A percentile compares a stretch with the other conserved stretches of the same genome.
phyloP scores from a whole-genome alignment of 1,140 invertebrate genomes.

The Orchestia grillus region DNA sequence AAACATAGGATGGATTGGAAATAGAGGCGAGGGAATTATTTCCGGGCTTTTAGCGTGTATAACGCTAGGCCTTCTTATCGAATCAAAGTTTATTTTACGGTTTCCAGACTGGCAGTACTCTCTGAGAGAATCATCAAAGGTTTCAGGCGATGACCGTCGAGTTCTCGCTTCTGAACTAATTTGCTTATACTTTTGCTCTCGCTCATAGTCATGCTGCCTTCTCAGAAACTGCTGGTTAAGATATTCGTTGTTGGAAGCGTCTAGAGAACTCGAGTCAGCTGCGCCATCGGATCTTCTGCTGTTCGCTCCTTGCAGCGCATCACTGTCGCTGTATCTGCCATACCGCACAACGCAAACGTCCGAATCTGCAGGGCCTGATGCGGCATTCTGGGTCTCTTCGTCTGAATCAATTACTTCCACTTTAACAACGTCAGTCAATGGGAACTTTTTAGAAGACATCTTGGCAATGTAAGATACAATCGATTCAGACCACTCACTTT shows the following conservation, averaged over 20 bases:
- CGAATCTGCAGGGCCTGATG: background rate
- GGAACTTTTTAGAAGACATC: background rate
- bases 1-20: background rate
- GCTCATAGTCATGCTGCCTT: constrained; percentile 29
- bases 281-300: background rate
- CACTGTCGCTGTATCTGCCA: background rate
- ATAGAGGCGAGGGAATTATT: background rate
- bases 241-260: constrained; percentile 29
- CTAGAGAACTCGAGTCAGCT: background rate
- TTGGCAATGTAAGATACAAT: background rate
- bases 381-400: background rate
- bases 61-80: background rate
- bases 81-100: constrained; percentile 16
- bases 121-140: constrained; percentile 41
- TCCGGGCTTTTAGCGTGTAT: background rate
- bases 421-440: background rate
- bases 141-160: constrained; percentile 6
- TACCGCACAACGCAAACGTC: background rate
- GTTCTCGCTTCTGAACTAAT: constrained; percentile 9
- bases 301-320: background rate
- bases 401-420: constrained; percentile 49
- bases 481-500: constrained; percentile 18
- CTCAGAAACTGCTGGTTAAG: constrained; percentile 28
- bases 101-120: constrained; percentile 41
- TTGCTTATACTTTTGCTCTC: constrained; percentile 34